Evolutionary conservation across 2,113 vertebrate species (phyloP).

Genomic region (Balaenoptera acutorostrata): DNA sequence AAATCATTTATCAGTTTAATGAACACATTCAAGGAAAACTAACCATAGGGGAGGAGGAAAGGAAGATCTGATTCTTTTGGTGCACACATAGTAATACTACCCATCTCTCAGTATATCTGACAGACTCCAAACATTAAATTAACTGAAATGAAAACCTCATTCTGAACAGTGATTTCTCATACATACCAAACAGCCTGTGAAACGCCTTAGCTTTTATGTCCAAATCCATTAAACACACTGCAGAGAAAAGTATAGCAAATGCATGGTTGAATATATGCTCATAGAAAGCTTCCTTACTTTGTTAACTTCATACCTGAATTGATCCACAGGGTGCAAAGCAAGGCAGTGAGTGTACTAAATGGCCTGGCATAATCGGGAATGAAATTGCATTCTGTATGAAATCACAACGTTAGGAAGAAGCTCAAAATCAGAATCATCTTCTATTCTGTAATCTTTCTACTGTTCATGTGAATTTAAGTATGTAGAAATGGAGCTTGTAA

Average conservation of each 20-base stretch:
- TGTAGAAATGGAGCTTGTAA: neutral
- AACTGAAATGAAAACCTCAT: slow-evolving; percentile 71
- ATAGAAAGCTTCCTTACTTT: slow-evolving; percentile 56
- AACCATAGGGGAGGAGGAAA: slow-evolving; percentile 44
- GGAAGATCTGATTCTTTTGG: slow-evolving; percentile 45
- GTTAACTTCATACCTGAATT: slow-evolving; percentile 49
- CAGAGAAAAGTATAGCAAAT: slow-evolving; percentile 26
- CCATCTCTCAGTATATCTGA: slow-evolving; percentile 63
- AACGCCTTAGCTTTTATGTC: slow-evolving; percentile 65
- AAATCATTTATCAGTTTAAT: slow-evolving; percentile 66
- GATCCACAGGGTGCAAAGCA: slow-evolving; percentile 39
- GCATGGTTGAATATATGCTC: slow-evolving; percentile 25
- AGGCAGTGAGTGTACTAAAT: slow-evolving; percentile 18
- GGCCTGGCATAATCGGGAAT: neutral
- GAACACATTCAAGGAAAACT: slow-evolving; percentile 44
- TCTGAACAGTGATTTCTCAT: slow-evolving; percentile 59
- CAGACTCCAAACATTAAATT: slow-evolving; percentile 67
- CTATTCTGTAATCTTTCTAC: neutral
- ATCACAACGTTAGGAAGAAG: neutral
- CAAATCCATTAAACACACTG: slow-evolving; percentile 65
- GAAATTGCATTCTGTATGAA: slow-evolving; percentile 19
- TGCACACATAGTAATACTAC: neutral
- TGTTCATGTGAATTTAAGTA: neutral
- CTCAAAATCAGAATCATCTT: neutral
- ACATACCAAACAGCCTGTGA: slow-evolving; percentile 67